These are phyloP conservation scores for Lycorma delicatula DNA, from an alignment of 1,140 invertebrate species.

Conservation along the genomic window DNA sequence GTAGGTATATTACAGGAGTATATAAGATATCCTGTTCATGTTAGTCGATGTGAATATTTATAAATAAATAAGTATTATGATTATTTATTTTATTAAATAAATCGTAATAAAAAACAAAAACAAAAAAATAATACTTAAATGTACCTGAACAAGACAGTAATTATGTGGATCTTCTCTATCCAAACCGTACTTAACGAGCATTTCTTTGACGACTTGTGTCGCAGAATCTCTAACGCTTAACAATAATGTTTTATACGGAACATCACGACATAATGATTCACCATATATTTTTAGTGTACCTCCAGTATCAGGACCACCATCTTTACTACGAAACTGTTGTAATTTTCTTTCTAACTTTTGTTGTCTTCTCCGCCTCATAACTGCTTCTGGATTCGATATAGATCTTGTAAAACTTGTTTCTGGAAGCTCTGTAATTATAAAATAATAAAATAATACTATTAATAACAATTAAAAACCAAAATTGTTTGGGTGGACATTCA, in stretches of 20 bases:
- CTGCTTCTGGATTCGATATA: constrained; percentile 98
- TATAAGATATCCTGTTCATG: too few species aligned
- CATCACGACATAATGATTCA: constrained; percentile 89
- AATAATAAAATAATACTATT: constrained; percentile 4
- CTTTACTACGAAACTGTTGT: constrained; percentile 86
- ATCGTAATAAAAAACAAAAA: background rate
- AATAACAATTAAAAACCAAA: background rate
- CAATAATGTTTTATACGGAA: constrained; percentile 96
- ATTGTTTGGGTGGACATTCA: too few species aligned
- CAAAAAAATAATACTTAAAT: constrained; percentile 18
- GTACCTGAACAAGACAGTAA: constrained; percentile 91
- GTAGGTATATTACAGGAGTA: too few species aligned
- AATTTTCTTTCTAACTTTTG: constrained; percentile 95
- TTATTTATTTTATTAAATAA: too few species aligned
- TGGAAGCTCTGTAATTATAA: constrained; percentile 67
- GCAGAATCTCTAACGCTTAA: constrained; percentile 89
- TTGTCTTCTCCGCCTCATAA: constrained; percentile 93
- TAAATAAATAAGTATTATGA: too few species aligned
- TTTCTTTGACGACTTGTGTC: constrained; percentile 86
- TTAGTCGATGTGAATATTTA: too few species aligned
- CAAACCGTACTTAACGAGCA: constrained; percentile 94
- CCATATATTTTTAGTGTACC: constrained; percentile 98
- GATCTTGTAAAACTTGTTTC: constrained; percentile 97
- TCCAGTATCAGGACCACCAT: constrained; percentile 53
- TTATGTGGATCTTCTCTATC: constrained; percentile 77